Conservation (phyloP, 2,888 invertebrate species). For the Parapristionchus giblindavisi region DNA sequence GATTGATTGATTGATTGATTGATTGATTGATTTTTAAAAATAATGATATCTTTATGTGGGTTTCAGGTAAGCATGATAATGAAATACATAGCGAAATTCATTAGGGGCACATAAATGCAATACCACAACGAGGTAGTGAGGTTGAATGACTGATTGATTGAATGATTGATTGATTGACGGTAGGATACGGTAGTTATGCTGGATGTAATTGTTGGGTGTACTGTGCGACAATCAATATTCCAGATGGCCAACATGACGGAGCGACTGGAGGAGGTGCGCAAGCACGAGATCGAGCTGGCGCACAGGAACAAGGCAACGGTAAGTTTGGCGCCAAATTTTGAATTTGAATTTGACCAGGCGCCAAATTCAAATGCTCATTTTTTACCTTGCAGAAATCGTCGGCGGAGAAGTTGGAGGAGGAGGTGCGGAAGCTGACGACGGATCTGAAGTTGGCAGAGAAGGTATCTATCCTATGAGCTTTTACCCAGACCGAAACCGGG, state of each 20-base stretch:
- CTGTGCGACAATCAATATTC: not conserved
- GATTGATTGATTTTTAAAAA: too few relatives aligned
- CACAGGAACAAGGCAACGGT: slow-evolving; percentile 42
- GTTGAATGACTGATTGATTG: not conserved
- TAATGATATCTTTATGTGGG: too few relatives aligned
- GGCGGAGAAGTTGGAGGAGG: slow-evolving; percentile 45
- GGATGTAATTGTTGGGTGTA: not conserved
- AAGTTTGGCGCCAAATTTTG: too few relatives aligned
- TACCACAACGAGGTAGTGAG: too few relatives aligned
- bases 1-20: not conserved
- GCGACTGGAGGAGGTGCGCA: slow-evolving; percentile 42
- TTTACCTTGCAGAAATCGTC: slow-evolving; percentile 43
- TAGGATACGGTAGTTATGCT: not conserved
- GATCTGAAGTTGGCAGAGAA: slow-evolving; percentile 34
- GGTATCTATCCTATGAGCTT: too few relatives aligned
- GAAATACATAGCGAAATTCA: too few relatives aligned
- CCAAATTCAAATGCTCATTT: too few relatives aligned
- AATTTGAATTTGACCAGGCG: too few relatives aligned
- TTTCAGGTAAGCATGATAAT: too few relatives aligned
- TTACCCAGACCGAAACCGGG: too few relatives aligned
- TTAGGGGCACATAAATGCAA: too few relatives aligned
- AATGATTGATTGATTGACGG: not conserved
- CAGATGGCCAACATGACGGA: slow-evolving; percentile 43
- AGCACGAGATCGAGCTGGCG: slow-evolving; percentile 45
- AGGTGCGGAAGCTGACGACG: slow-evolving; percentile 19